phyloP scores from a whole-genome alignment of 23 tunicate species.

The Clavelina lepadiformis region DNA sequence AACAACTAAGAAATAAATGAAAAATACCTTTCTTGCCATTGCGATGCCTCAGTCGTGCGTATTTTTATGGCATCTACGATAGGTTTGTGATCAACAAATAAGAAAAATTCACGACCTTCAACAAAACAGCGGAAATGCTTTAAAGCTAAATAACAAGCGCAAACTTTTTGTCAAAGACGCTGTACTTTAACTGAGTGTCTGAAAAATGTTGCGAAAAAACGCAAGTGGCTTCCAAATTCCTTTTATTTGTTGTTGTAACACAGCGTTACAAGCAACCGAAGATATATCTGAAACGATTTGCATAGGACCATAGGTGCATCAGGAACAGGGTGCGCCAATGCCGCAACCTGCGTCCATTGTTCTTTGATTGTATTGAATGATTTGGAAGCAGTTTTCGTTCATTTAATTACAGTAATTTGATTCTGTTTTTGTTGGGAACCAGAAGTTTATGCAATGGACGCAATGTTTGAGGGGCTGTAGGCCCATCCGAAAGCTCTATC shows the following conservation, averaged over 20 bases:
- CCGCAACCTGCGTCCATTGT: background rate
- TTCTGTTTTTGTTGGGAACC: too few species aligned
- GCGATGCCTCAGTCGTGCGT: too few species aligned
- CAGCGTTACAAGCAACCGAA: background rate
- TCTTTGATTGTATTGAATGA: too few species aligned
- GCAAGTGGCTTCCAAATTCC: conserved; percentile 5
- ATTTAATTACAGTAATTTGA: too few species aligned
- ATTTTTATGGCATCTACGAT: conserved; percentile 15
- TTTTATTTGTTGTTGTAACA: background rate
- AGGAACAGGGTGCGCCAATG: background rate
- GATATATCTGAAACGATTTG: background rate
- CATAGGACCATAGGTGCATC: background rate
- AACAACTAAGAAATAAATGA: too few species aligned
- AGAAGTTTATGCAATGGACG: too few species aligned
- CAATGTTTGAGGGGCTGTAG: too few species aligned
- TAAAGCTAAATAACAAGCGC: background rate
- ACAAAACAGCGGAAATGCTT: conserved; percentile 6
- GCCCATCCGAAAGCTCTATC: too few species aligned
- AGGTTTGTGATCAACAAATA: conserved; percentile 26
- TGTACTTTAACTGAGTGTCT: background rate
- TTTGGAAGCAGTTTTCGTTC: too few species aligned
- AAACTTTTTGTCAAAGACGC: conserved; percentile 17
- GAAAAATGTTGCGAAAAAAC: conserved; percentile 16
- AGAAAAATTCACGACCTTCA: background rate
- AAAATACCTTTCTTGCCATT: too few species aligned